A percentile compares a stretch with the other conserved stretches of the same genome.
Conservation (phyloP, 2,113 vertebrate species). For the Ceuthmochares aereus region DNA sequence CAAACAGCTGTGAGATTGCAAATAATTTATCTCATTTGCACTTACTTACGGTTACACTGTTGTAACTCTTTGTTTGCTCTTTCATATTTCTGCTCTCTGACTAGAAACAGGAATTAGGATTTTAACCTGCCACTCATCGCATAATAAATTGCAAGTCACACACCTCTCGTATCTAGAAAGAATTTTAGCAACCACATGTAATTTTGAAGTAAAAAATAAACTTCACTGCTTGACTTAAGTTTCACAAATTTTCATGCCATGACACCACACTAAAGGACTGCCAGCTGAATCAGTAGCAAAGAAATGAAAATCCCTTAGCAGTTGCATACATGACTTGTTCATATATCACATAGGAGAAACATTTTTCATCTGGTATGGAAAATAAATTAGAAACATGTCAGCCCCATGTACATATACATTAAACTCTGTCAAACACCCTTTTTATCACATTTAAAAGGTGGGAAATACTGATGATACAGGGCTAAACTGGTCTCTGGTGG, state of each 20-base stretch:
- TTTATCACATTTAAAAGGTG: not conserved
- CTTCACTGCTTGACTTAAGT: not conserved
- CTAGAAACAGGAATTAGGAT: not conserved
- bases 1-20: constrained; percentile 22
- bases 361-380: not conserved
- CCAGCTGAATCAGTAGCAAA: not conserved
- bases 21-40: constrained; percentile 13
- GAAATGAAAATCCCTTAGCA: not conserved
- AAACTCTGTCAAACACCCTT: not conserved
- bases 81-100: not conserved
- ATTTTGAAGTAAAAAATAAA: constrained; percentile 6
- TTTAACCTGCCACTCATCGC: not conserved
- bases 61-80: not conserved
- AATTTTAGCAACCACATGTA: not conserved
- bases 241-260: not conserved
- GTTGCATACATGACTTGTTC: not conserved
- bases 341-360: not conserved
- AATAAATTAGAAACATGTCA: not conserved
- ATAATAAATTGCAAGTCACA: not conserved
- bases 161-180: not conserved
- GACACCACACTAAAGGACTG: not conserved
- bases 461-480: not conserved
- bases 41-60: not conserved
- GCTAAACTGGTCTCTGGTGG: not conserved
- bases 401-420: not conserved